phyloP scores from a whole-genome alignment of 2,797 vertebrate genomes.

The Peromyscus attwateri region DNA sequence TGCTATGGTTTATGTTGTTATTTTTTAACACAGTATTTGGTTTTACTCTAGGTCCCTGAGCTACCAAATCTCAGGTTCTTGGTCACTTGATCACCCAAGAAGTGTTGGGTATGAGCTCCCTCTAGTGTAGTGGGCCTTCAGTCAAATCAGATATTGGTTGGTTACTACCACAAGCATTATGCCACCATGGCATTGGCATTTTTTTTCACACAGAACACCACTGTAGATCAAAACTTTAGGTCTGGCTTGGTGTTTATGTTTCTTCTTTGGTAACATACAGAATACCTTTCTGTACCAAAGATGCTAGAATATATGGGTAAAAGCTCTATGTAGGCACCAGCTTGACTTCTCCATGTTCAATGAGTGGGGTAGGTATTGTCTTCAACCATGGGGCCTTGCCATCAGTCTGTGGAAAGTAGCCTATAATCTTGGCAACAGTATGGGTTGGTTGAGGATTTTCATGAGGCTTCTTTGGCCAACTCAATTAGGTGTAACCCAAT shows the following conservation, averaged over 20 bases:
- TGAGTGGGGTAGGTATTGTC: background rate
- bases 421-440: background rate
- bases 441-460: background rate
- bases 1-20: background rate
- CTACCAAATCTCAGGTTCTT: background rate
- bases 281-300: background rate
- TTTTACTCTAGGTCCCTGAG: background rate
- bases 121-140: background rate
- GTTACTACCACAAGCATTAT: background rate
- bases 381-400: background rate
- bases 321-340: background rate
- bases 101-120: background rate
- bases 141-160: background rate
- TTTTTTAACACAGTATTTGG: background rate
- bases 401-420: background rate
- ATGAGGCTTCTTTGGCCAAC: background rate
- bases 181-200: background rate
- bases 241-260: background rate
- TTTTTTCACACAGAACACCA: background rate
- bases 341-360: background rate
- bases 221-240: background rate
- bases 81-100: background rate
- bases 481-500: background rate
- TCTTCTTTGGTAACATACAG: background rate
- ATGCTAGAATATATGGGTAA: background rate